Conservation (phyloP, 2,888 invertebrate genomes). For the Trissoscelio sp. region DNA sequence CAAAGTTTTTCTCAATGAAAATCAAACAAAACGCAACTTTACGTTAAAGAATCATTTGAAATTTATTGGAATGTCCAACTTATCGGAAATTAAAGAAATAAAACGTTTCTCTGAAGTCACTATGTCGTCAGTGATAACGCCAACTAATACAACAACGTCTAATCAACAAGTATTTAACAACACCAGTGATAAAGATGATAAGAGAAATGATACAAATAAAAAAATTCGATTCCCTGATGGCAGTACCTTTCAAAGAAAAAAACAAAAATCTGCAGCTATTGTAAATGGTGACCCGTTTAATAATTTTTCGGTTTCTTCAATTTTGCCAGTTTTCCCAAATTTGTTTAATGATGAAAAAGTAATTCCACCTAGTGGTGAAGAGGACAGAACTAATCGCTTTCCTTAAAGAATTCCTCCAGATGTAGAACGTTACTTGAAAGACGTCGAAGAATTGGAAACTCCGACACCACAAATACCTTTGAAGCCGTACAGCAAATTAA, state of each 20-base stretch:
- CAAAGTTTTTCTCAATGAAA: not conserved
- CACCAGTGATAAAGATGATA: slow-evolving; percentile 22
- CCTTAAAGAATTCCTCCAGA: slow-evolving; percentile 34
- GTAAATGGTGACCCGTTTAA: slow-evolving; percentile 17
- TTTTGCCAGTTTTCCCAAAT: not conserved
- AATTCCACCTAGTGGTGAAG: not conserved
- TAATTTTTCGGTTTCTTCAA: not conserved
- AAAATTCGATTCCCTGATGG: slow-evolving; percentile 48
- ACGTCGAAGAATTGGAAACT: slow-evolving; percentile 54
- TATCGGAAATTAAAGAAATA: slow-evolving; percentile 50
- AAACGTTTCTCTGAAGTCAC: slow-evolving; percentile 49
- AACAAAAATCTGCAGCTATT: slow-evolving; percentile 12
- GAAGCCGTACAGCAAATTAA: slow-evolving; percentile 25
- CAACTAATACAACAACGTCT: not conserved
- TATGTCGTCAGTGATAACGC: not conserved
- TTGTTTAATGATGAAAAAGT: too few relatives aligned
- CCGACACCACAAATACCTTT: slow-evolving; percentile 32
- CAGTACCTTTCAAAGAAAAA: slow-evolving; percentile 14
- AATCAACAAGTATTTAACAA: not conserved
- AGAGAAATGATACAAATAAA: slow-evolving; percentile 22
- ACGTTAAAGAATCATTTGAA: not conserved
- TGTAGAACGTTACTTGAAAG: slow-evolving; percentile 19
- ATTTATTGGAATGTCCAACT: slow-evolving; percentile 1
- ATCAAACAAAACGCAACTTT: not conserved
- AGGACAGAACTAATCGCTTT: slow-evolving; percentile 20